These are phyloP conservation scores for Rallus limicola DNA, from an alignment of 2,113 vertebrate genomes.

Conservation along the genomic window DNA sequence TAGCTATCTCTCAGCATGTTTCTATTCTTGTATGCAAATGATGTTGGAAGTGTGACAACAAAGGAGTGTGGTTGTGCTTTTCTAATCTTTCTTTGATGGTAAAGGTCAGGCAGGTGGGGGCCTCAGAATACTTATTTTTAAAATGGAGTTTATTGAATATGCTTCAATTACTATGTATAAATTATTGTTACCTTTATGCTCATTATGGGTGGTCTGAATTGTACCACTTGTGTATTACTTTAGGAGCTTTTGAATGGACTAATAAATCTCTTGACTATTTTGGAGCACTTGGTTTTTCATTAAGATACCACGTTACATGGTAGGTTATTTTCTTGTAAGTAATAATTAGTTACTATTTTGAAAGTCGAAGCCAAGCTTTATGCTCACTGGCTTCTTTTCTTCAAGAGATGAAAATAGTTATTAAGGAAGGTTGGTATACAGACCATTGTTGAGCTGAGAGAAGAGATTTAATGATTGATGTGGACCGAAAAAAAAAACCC, in stretches of 20 bases:
- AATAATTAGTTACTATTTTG: background rate
- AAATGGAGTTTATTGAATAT: background rate
- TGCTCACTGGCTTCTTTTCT: background rate
- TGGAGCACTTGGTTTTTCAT: background rate
- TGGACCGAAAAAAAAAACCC: background rate
- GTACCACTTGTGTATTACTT: background rate
- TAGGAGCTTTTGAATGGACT: background rate
- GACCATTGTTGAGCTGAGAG: background rate
- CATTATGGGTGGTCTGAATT: background rate
- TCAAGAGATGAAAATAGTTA: background rate
- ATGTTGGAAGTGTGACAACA: background rate
- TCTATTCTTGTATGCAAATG: background rate
- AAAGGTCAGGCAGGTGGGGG: background rate
- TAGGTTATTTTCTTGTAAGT: background rate
- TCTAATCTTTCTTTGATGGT: background rate
- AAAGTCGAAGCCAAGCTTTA: background rate
- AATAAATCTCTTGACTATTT: background rate
- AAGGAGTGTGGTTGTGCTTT: background rate
- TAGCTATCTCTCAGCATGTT: accelerated
- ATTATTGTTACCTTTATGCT: background rate
- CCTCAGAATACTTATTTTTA: background rate
- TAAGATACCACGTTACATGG: background rate
- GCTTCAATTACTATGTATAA: background rate
- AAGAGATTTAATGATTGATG: background rate
- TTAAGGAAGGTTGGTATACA: background rate